A percentile compares a stretch with the other conserved stretches of the same genome.
Evolutionary conservation across 1,140 invertebrate genomes (phyloP).

Genomic region (Aradophagus sp.): DNA sequence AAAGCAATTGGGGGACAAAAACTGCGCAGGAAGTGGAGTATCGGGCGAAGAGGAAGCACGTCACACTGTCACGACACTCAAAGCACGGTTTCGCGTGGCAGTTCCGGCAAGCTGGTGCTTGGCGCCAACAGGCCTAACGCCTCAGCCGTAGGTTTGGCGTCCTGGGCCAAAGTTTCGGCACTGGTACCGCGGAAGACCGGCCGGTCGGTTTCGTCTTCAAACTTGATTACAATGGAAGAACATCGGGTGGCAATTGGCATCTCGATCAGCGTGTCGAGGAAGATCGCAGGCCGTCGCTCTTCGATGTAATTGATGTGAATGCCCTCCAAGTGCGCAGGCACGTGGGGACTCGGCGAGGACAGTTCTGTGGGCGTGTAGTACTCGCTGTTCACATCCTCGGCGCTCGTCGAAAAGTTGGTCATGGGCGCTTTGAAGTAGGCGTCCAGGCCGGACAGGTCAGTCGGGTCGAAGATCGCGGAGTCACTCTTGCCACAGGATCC

Average conservation of each 20-base stretch:
- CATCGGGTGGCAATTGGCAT: constrained; percentile 61
- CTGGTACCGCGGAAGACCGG: constrained; percentile 66
- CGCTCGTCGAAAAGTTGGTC: constrained; percentile 59
- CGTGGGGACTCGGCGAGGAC: constrained; percentile 67
- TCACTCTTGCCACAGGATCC: constrained; percentile 89
- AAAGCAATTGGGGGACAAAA: neutral
- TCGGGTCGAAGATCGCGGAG: constrained; percentile 82
- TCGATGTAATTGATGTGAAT: constrained; percentile 80
- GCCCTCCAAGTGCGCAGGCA: constrained; percentile 69
- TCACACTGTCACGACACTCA: constrained; percentile 38
- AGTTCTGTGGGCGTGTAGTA: constrained; percentile 87
- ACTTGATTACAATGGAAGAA: constrained; percentile 66
- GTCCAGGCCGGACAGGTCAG: constrained; percentile 77
- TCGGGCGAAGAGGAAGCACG: constrained; percentile 12
- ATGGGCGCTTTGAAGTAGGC: constrained; percentile 71
- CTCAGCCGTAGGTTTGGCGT: constrained; percentile 55
- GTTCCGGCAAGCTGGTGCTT: constrained; percentile 75
- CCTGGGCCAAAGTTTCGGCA: constrained; percentile 68
- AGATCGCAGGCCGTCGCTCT: constrained; percentile 66
- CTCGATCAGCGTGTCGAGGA: constrained; percentile 61
- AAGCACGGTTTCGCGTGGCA: constrained; percentile 68
- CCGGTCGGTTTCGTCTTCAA: constrained; percentile 41
- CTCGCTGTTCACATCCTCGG: constrained; percentile 79
- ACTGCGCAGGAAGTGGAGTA: neutral
- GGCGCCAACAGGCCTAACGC: constrained; percentile 69